Evolutionary conservation across 2,888 invertebrate genomes (phyloP).

Genomic region (Caenorhabditis sp.): DNA sequence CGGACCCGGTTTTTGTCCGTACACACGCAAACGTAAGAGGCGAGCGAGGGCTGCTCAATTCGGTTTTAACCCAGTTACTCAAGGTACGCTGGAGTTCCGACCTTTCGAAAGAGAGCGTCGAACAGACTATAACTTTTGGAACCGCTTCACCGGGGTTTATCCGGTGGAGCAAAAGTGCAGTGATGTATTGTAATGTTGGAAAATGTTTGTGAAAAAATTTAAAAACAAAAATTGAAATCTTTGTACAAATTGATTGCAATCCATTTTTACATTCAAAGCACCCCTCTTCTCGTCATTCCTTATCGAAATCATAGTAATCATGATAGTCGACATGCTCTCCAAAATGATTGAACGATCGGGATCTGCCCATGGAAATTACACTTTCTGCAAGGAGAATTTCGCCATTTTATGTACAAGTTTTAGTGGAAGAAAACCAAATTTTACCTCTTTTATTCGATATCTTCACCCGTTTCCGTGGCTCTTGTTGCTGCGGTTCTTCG

Average conservation of each 20-base stretch:
- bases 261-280: not conserved
- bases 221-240: no score
- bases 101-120: conserved; percentile 32
- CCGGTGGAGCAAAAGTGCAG: no score
- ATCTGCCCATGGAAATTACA: conserved; percentile 56
- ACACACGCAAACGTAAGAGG: no score
- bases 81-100: conserved; percentile 57
- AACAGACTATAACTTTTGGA: not conserved
- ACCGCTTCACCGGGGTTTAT: no score
- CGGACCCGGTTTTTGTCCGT: no score
- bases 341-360: conserved; percentile 65
- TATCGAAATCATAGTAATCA: conserved; percentile 59
- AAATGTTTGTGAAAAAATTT: no score
- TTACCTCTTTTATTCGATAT: conserved; percentile 52
- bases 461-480: conserved; percentile 35
- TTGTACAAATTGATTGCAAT: not conserved
- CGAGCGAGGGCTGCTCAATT: not conserved
- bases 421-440: no score
- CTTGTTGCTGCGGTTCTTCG: no score
- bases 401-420: no score
- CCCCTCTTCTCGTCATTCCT: conserved; percentile 13
- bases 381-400: no score
- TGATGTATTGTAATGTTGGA: no score
- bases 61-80: conserved; percentile 54
- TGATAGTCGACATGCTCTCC: conserved; percentile 62